A percentile compares a stretch with the other conserved stretches of the same genome.
Evolutionary conservation across 2,113 vertebrate genomes (phyloP).

Genomic region (Plestiodon gilberti): DNA sequence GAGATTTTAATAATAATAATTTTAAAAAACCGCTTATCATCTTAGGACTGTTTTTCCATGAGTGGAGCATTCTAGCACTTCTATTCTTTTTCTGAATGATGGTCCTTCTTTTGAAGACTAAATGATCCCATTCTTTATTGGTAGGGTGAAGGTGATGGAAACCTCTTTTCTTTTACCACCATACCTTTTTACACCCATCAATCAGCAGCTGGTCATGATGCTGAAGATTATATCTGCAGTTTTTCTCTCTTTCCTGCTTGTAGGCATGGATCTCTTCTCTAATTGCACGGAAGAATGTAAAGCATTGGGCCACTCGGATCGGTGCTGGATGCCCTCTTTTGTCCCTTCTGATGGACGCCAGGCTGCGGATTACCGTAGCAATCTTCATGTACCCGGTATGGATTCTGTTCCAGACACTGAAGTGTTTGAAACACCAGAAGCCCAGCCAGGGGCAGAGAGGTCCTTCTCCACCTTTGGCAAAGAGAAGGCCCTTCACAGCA

Average conservation of each 20-base stretch:
- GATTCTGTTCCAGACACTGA: slow-evolving; percentile 98
- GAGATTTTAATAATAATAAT: not conserved
- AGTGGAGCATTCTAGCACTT: slow-evolving; percentile 24
- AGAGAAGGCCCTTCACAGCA: slow-evolving; percentile 93
- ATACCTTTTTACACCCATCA: not conserved
- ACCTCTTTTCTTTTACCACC: not conserved
- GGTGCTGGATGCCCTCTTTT: slow-evolving; percentile 99
- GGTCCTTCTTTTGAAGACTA: slow-evolving; percentile 31
- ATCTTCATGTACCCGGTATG: slow-evolving; percentile 98
- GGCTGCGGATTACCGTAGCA: slow-evolving; percentile 97
- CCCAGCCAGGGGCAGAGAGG: slow-evolving; percentile 84
- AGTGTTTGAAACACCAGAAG: slow-evolving; percentile 92
- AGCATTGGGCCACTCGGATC: slow-evolving; percentile 96
- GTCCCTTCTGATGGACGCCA: slow-evolving; percentile 93
- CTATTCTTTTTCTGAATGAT: not conserved
- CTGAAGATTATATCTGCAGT: slow-evolving; percentile 56
- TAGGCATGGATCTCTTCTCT: slow-evolving; percentile 96
- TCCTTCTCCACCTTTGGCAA: slow-evolving; percentile 98
- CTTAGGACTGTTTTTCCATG: not conserved
- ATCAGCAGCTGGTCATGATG: slow-evolving; percentile 26
- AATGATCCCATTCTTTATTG: not conserved
- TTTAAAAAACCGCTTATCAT: not conserved
- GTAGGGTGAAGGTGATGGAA: slow-evolving; percentile 15
- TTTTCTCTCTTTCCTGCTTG: slow-evolving; percentile 62
- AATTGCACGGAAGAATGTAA: slow-evolving; percentile 99